Conservation (phyloP, 1,140 invertebrate species). For the Homalodisca vitripennis region DNA sequence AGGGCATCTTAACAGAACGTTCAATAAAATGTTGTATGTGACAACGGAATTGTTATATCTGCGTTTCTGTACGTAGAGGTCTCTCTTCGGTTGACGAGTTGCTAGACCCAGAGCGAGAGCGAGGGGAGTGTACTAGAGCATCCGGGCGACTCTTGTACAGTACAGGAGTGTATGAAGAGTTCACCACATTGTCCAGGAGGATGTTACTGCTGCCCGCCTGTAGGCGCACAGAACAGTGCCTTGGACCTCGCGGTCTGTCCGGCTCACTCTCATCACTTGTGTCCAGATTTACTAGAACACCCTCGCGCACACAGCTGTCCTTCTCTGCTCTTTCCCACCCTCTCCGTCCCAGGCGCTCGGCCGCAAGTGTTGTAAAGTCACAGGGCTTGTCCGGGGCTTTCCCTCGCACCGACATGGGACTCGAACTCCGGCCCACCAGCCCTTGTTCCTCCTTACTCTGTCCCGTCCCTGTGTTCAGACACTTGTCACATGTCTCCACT, state of each 20-base stretch:
- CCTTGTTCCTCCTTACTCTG: constrained; percentile 56
- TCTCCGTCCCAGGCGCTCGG: not conserved
- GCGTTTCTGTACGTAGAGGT: constrained; percentile 16
- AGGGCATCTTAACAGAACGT: too few species aligned
- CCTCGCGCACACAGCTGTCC: constrained; percentile 41
- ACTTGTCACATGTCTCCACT: not conserved
- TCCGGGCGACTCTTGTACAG: constrained; percentile 29
- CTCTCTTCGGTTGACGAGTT: not conserved
- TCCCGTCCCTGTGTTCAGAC: constrained; percentile 50
- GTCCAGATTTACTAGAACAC: constrained; percentile 49
- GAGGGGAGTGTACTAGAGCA: constrained; percentile 31
- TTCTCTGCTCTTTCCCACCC: constrained; percentile 2
- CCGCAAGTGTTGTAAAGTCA: constrained; percentile 7
- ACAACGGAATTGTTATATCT: constrained; percentile 6
- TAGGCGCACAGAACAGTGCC: constrained; percentile 68
- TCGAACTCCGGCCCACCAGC: constrained; percentile 57
- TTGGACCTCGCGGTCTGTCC: constrained; percentile 51
- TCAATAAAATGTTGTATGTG: too few species aligned
- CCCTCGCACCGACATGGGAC: constrained; percentile 47
- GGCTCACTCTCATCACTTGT: constrained; percentile 44
- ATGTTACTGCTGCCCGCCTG: constrained; percentile 75
- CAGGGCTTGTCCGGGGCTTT: not conserved
- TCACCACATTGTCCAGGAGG: constrained; percentile 65
- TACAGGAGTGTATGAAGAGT: constrained; percentile 40
- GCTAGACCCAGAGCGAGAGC: constrained; percentile 23